Evolutionary conservation across 2,797 vertebrate genomes (phyloP), one percentile per base, ranked within the genome.

Genomic region (Chiloscyllium punctatum): DNA sequence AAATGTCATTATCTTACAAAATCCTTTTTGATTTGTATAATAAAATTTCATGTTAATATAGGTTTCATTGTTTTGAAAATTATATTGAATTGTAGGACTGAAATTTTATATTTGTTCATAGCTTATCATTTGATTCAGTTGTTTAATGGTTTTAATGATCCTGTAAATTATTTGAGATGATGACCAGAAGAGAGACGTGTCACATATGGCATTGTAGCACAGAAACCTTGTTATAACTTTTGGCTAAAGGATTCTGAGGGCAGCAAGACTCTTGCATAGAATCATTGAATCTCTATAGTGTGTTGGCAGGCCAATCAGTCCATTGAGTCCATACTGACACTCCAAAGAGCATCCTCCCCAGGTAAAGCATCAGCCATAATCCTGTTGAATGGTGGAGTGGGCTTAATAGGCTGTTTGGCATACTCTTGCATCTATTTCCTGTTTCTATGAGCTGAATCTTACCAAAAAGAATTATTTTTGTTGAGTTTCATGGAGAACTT

Each of bases 151-250:
- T n/a, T 16, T 90, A 62, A 30, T 62, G 15, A 90, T 90, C 53
- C 53, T 90, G 87, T n/a, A 90, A 90, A 66, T 90, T 62, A 90
- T 90, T 62, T 90, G n/a, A 62, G 1, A n/a, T 90, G 87, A 62
- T 90, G n/a, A 15, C 30, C 87, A 90, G 30, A 90, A 27, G 87
- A 90, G 30, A 90, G 18, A 66, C 30, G n/a, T 2, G 62, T 4
- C 87, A 90, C 53, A 62, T 66, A 62, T 21, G 53, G 30, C 4
- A n/a, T 90, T 90, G 53, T 16, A 62, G 5, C 53, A 30, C 5
- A 90, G 27, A 90, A 90, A 62, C 25, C n/a, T 27, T 30, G 53
- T 53, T 15, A 62, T 18, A 62, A 66, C 30, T 90, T 1, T 53
- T 27, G 86, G 25, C 25, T 62, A 33, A 90, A 90, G 18, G 57